Base-by-base conservation (phyloP, 2,797 vertebrate species). In the Gymnocypris eckloni region DNA sequence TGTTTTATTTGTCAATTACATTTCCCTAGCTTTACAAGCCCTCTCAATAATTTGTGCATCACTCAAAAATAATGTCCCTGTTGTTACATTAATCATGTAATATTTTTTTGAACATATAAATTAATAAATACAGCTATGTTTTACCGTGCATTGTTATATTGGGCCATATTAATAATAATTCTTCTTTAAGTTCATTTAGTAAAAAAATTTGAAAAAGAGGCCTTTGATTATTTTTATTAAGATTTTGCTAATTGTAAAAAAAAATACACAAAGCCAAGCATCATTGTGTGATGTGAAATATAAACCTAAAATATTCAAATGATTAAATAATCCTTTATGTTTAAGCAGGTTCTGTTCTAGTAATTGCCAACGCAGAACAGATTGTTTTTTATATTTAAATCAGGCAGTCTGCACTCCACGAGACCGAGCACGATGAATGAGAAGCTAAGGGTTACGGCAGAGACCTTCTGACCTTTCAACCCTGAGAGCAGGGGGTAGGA, bases 391-490 rank as follows among this genome's bases (percentile, higher is more conserved):
- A 72, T 73, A 67, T 66, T 67, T 75, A 73, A 72, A 87, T 83
- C 50, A 79, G 77, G 67, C 83, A 85, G 71, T 28, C 73, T 54
- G 52, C 66, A 64, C 20, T 48, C 61, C 66, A 72, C 16, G 11
- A 78, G 22, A 33, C 61, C 28, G 48, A 76, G 82, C 50, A 66
- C 18, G 41, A 72, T 37, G 71, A 66, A 66, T 41, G 54, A 81
- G 64, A 87, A 48, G 87, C 81, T 25, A 66, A 67, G 81, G 85
- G 82, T 80, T 83, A 81, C 56, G 59, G 25, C 45, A 64, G 67
- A 77, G 83, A 86, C 69, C 82, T 82, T 70, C 4, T 86, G 89
- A 87, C 87, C 86, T 67, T 64, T 89, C 72, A 87, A 61, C 83
- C 86, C 83, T 4, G 48, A 79, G 71, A 78, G 81, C 81, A 61